These are phyloP conservation scores for Psittacula echo DNA, from an alignment of 2,797 vertebrate species.

Conservation along the genomic window DNA sequence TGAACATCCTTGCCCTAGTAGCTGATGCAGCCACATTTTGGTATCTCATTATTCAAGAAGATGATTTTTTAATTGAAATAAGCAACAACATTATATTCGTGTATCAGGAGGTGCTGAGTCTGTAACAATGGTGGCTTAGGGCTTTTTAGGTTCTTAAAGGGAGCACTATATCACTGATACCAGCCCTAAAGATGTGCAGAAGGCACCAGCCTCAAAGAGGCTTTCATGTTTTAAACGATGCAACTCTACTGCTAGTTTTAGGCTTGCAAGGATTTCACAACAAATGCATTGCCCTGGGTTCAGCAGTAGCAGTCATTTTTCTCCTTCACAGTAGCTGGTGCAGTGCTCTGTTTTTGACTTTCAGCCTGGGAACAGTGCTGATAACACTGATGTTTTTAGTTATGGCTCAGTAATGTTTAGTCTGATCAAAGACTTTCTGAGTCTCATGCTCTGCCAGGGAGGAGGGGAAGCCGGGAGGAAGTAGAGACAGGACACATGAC, in stretches of 20 bases:
- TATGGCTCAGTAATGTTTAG: no score
- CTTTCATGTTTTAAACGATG: background rate
- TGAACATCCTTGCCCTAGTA: background rate
- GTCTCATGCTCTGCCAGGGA: no score
- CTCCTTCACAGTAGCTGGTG: no score
- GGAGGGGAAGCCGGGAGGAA: no score
- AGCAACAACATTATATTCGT: background rate
- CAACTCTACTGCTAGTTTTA: background rate
- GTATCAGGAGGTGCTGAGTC: background rate
- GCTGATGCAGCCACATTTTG: background rate
- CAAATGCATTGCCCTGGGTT: background rate
- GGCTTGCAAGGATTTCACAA: background rate
- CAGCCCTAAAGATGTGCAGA: background rate
- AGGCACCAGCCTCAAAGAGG: background rate
- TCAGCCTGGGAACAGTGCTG: no score
- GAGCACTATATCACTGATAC: background rate
- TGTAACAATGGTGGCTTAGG: background rate
- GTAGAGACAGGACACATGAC: no score
- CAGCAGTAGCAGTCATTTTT: no score
- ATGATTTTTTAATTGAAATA: background rate
- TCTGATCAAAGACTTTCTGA: no score
- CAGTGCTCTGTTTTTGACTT: no score
- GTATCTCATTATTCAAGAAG: background rate
- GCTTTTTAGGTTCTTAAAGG: background rate
- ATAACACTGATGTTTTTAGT: no score